Evolutionary conservation across 2,888 invertebrate species (phyloP).

Genomic region (Campoplex capitator): DNA sequence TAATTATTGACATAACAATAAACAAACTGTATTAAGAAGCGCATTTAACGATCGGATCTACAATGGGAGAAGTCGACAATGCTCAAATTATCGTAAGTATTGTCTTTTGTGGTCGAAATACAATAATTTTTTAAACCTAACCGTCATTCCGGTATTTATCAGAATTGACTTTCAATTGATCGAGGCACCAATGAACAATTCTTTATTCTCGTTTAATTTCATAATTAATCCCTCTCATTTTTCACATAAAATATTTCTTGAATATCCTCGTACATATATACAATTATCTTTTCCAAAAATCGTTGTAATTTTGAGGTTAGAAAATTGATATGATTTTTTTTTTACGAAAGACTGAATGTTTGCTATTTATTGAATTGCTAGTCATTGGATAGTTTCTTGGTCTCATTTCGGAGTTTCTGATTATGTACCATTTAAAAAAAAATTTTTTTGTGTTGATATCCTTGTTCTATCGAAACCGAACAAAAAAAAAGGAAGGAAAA

Average conservation of each 20-base stretch:
- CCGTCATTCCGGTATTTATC: neutral
- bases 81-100: constrained; percentile 80
- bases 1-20: constrained; percentile 54
- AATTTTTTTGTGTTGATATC: neutral
- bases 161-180: constrained; percentile 7
- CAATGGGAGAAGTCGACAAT: constrained; percentile 77
- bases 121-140: neutral
- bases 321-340: neutral
- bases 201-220: neutral
- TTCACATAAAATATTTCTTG: neutral
- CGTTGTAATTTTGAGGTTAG: constrained; percentile 18
- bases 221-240: neutral
- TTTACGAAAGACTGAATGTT: neutral
- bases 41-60: constrained; percentile 17
- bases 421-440: neutral
- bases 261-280: neutral
- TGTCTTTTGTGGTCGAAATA: neutral
- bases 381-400: neutral
- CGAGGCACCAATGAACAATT: neutral
- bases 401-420: neutral
- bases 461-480: neutral
- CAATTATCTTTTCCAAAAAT: neutral
- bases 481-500: neutral
- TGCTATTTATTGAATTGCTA: neutral
- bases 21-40: constrained; percentile 23